These are phyloP conservation scores for Alaudala cheleensis DNA, from an alignment of 2,113 vertebrate species.

Conservation along the genomic window DNA sequence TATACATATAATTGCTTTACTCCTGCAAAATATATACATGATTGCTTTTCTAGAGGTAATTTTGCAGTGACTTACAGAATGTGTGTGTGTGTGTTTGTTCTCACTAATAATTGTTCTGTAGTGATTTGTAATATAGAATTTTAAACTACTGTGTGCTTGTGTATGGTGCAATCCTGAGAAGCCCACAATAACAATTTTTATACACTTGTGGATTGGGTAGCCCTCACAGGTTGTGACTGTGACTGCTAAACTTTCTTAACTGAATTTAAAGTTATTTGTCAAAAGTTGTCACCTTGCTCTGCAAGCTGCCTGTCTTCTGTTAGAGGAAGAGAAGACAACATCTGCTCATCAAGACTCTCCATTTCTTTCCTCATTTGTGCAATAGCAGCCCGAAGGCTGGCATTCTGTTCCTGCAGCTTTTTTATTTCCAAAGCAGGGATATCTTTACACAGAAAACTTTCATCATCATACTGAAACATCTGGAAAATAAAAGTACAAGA, in stretches of 20 bases:
- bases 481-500: slow-evolving; percentile 21
- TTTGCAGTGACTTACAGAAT: background rate
- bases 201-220: background rate
- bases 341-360: slow-evolving; percentile 75
- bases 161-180: background rate
- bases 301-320: background rate
- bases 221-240: fast-evolving
- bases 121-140: background rate
- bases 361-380: slow-evolving; percentile 90
- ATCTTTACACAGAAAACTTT: background rate
- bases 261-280: background rate
- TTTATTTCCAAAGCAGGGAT: slow-evolving; percentile 72
- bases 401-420: slow-evolving; percentile 83
- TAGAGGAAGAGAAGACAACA: background rate
- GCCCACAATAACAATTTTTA: fast-evolving
- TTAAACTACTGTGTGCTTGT: background rate
- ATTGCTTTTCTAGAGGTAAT: background rate
- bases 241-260: background rate
- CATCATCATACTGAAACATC: background rate
- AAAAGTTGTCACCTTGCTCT: background rate
- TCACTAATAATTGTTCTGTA: background rate
- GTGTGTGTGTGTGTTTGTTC: background rate
- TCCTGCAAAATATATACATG: background rate
- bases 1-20: background rate
- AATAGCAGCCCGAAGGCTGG: slow-evolving; percentile 74